These are phyloP conservation scores for Yasuhikotakia modesta DNA, from an alignment of 2,797 vertebrate species.

Conservation along the genomic window DNA sequence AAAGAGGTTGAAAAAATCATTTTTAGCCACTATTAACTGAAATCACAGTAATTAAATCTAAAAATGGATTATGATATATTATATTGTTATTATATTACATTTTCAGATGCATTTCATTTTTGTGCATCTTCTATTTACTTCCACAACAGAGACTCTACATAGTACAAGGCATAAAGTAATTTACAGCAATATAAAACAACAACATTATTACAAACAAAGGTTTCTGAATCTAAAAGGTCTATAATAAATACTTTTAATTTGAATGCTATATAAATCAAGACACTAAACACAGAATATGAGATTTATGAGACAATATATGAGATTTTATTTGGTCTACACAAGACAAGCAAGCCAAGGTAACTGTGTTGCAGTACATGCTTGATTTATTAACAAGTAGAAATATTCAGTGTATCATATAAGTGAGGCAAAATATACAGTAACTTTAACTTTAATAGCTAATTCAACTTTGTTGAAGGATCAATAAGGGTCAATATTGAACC, in stretches of 20 bases:
- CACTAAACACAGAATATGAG: background rate
- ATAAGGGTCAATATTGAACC: slow-evolving; percentile 4
- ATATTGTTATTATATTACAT: too few species aligned
- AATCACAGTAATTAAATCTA: slow-evolving; percentile 56
- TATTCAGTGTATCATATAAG: slow-evolving; percentile 38
- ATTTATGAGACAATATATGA: too few species aligned
- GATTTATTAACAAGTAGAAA: slow-evolving; percentile 46
- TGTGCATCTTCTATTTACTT: background rate
- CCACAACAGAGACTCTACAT: slow-evolving; percentile 25
- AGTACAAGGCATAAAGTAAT: slow-evolving; percentile 11
- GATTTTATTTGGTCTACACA: too few species aligned
- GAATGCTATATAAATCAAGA: background rate
- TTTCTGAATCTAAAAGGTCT: background rate
- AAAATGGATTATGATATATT: too few species aligned
- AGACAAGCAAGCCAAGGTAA: background rate
- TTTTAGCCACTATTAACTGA: slow-evolving; percentile 8
- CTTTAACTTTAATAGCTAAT: too few species aligned
- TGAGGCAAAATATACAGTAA: slow-evolving; percentile 28
- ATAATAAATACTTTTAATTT: background rate
- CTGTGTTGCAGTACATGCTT: slow-evolving; percentile 13
- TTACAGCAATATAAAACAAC: background rate
- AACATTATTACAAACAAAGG: background rate
- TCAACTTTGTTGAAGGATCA: background rate
- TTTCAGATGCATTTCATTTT: slow-evolving; percentile 37
- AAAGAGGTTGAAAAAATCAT: slow-evolving; percentile 22